These are phyloP conservation scores for Dissostichus mawsoni DNA, from an alignment of 2,113 vertebrate genomes.

Conservation along the genomic window DNA sequence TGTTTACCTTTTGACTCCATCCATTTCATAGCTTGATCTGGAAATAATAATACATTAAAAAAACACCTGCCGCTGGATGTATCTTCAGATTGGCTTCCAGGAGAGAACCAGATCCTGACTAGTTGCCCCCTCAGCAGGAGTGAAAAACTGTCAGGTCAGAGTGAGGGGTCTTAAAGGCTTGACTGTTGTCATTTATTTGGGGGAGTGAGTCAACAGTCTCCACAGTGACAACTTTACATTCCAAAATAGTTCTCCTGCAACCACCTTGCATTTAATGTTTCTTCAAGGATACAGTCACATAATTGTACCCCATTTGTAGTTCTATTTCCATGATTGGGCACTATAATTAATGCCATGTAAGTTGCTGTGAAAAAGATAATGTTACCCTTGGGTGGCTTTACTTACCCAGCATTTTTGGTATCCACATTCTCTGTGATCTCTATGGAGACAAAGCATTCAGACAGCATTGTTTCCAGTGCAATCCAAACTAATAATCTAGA, in stretches of 20 bases:
- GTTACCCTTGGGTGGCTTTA: slow-evolving; percentile 3
- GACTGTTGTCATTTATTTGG: slow-evolving; percentile 60
- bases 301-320: neutral
- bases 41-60: neutral
- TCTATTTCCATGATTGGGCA: neutral
- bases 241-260: slow-evolving; percentile 30
- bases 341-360: neutral
- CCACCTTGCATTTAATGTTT: slow-evolving; percentile 22
- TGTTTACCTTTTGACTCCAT: slow-evolving; percentile 60
- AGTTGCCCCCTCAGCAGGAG: slow-evolving; percentile 35
- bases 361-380: neutral
- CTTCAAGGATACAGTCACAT: neutral
- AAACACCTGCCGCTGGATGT: slow-evolving; percentile 22
- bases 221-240: slow-evolving; percentile 58
- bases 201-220: slow-evolving; percentile 63
- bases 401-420: slow-evolving; percentile 6
- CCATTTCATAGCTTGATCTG: slow-evolving; percentile 57
- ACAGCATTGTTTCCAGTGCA: slow-evolving; percentile 37
- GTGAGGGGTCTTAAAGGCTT: slow-evolving; percentile 51
- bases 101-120: slow-evolving; percentile 8
- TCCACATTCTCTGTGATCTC: slow-evolving; percentile 49
- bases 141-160: slow-evolving; percentile 34
- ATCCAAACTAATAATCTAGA: slow-evolving; percentile 34
- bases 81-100: slow-evolving; percentile 18
- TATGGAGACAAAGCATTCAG: slow-evolving; percentile 38